A percentile compares a stretch with the other conserved stretches of the same genome.
phyloP scores from a whole-genome alignment of 2,888 invertebrate species.

The Fragum whitleyi region DNA sequence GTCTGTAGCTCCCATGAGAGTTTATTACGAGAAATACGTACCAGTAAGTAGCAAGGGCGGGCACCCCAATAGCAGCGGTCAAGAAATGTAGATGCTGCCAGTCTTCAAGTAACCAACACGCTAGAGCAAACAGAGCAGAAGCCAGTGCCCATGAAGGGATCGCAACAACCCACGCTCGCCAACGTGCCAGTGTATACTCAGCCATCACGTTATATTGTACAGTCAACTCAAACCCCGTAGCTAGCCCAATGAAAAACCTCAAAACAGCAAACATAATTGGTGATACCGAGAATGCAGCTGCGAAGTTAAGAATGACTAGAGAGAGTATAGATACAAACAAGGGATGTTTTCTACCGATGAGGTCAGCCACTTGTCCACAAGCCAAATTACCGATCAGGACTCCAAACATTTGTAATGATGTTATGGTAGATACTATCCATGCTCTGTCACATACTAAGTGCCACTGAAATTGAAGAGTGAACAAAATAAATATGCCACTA shows the following conservation, averaged over 20 bases:
- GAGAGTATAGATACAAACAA: slow-evolving; percentile 35
- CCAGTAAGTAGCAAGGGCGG: slow-evolving; percentile 63
- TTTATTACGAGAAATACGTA: too few species aligned
- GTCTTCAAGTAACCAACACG: slow-evolving; percentile 57
- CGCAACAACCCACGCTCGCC: slow-evolving; percentile 63
- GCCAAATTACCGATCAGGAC: slow-evolving; percentile 55
- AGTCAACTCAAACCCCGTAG: slow-evolving; percentile 50
- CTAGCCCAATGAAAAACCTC: slow-evolving; percentile 59
- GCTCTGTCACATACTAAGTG: slow-evolving; percentile 54
- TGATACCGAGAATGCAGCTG: slow-evolving; percentile 47
- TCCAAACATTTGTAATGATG: slow-evolving; percentile 61
- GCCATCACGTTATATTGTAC: slow-evolving; percentile 46
- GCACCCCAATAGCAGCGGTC: slow-evolving; percentile 57
- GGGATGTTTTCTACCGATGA: slow-evolving; percentile 63
- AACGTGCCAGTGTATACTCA: slow-evolving; percentile 65
- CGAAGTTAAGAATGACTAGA: slow-evolving; percentile 32
- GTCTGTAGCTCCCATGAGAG: too few species aligned
- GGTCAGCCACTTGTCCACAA: slow-evolving; percentile 59
- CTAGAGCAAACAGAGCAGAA: slow-evolving; percentile 54
- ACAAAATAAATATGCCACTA: background rate
- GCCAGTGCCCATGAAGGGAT: slow-evolving; percentile 67
- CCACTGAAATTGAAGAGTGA: slow-evolving; percentile 51
- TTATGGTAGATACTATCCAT: slow-evolving; percentile 52
- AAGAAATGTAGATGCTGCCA: slow-evolving; percentile 67
- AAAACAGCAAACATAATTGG: slow-evolving; percentile 63